Conservation (phyloP, 2,888 invertebrate genomes). For the Aphodius granarius region DNA sequence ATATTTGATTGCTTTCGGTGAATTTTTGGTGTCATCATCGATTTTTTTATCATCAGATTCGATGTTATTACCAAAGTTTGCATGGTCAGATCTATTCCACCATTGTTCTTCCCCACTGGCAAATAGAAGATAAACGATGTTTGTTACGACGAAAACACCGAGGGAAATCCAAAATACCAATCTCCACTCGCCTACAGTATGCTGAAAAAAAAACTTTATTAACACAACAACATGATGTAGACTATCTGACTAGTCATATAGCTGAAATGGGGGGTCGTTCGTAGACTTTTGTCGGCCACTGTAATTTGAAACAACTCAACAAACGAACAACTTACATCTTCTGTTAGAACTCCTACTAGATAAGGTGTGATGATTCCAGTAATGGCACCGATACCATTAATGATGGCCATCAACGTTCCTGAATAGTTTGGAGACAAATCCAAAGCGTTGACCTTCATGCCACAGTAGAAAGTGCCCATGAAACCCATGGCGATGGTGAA, state of each 20-base stretch:
- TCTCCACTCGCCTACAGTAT: slow-evolving; percentile 67
- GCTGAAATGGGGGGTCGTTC: too few species aligned
- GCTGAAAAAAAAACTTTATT: slow-evolving; percentile 55
- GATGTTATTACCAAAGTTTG: slow-evolving; percentile 10
- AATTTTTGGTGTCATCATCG: slow-evolving; percentile 7
- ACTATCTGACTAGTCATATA: too few species aligned
- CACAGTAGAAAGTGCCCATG: slow-evolving; percentile 72
- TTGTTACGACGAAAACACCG: slow-evolving; percentile 64
- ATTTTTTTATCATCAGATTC: slow-evolving; percentile 17
- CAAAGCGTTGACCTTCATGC: slow-evolving; percentile 67
- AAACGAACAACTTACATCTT: slow-evolving; percentile 50
- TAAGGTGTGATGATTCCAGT: slow-evolving; percentile 66
- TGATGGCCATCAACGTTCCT: slow-evolving; percentile 65
- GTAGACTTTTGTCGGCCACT: too few species aligned
- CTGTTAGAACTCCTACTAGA: slow-evolving; percentile 62
- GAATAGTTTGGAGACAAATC: slow-evolving; percentile 67
- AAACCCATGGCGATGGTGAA: slow-evolving; percentile 66
- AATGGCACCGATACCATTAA: slow-evolving; percentile 64
- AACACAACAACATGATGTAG: too few species aligned
- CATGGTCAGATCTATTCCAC: slow-evolving; percentile 59
- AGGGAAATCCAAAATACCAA: slow-evolving; percentile 75
- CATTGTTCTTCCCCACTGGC: slow-evolving; percentile 71
- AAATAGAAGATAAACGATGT: slow-evolving; percentile 65
- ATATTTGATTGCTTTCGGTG: slow-evolving; percentile 6
- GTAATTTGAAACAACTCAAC: too few species aligned